Evolutionary conservation across 2,888 invertebrate species (phyloP).

Genomic region (Exocentrus adspersus): DNA sequence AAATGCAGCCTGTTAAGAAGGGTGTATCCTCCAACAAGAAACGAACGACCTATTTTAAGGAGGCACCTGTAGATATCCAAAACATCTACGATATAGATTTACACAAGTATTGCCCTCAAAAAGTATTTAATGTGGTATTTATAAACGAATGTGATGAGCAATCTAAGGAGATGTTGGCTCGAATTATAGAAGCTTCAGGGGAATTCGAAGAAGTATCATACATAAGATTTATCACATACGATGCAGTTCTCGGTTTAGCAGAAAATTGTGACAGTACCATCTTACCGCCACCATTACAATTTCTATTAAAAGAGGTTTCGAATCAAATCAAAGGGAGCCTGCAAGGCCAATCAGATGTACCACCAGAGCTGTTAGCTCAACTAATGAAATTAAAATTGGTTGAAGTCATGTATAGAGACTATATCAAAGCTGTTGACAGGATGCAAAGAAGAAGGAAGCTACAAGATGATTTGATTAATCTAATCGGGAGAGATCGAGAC

Average conservation of each 20-base stretch:
- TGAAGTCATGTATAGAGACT: constrained; percentile 49
- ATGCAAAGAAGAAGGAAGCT: constrained; percentile 42
- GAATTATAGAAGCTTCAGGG: constrained; percentile 39
- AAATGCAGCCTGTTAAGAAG: no score
- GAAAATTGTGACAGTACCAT: constrained; percentile 14
- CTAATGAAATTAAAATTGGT: constrained; percentile 50
- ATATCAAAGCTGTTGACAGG: constrained; percentile 39
- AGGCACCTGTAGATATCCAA: no score
- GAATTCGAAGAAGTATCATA: constrained; percentile 46
- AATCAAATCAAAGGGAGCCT: neutral
- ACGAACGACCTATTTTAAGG: no score
- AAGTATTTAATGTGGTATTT: constrained; percentile 46
- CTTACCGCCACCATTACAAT: constrained; percentile 26
- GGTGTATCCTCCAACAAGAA: no score
- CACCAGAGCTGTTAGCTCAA: constrained; percentile 33
- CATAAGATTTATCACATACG: constrained; percentile 47
- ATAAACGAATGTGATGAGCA: constrained; percentile 33
- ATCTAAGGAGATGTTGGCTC: constrained; percentile 32
- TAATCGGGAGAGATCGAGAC: no score
- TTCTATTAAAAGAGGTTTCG: constrained; percentile 14
- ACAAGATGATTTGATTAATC: constrained; percentile 41
- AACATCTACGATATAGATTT: neutral
- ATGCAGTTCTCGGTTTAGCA: constrained; percentile 43
- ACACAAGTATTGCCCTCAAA: constrained; percentile 42
- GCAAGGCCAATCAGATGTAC: neutral